Base-by-base conservation (phyloP, 2,113 vertebrate species). In the Emydura subglobosa region DNA sequence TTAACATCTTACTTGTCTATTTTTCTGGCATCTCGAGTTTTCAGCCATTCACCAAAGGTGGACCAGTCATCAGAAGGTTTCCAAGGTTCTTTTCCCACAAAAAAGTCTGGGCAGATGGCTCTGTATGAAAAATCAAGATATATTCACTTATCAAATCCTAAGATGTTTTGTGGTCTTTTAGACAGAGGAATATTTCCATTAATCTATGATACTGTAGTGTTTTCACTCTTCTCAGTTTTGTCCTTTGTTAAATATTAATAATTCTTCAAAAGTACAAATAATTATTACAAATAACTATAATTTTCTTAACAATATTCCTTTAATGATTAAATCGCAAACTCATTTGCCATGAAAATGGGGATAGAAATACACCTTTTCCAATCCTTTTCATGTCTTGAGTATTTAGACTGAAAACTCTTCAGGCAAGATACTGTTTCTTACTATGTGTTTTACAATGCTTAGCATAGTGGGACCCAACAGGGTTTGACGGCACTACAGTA, bases 101-200 rank as follows among this genome's bases (percentile, higher is more conserved):
- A 99, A 96, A 99, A 98, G 89, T 99, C 98, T 79, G 98, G 99
- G 79, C 98, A 98, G 49, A 99, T 96, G 29, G 98, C 96, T 86
- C 98, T 98, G 85, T 19, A 85, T 61, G 88, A 93, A 1, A 44
- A 39, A 44, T 55, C 55, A 9, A 11, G 1, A 34, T 47, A 1
- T 80, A 49, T 86, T 0, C 76, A 79, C 57, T 88, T 50, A 47
- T 87, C 21, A 82, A 84, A 89, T 2, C 42, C 47, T 57, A n/a
- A 87, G 57, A 4, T 0, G 27, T 57, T 51, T 87, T 82, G 79
- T 59, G 4, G 7, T 19, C 1, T 5, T 87, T 91, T 25, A 34
- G 27, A 76, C 2, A n/a, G 79, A 5, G 4, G 7, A 44, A 93
- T 17, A 2, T 86, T 86, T 90, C 42, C 78, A 85, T 21, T 10